Evolutionary conservation across 2,888 invertebrate genomes (phyloP).

Genomic region (Incurvaria masculella): DNA sequence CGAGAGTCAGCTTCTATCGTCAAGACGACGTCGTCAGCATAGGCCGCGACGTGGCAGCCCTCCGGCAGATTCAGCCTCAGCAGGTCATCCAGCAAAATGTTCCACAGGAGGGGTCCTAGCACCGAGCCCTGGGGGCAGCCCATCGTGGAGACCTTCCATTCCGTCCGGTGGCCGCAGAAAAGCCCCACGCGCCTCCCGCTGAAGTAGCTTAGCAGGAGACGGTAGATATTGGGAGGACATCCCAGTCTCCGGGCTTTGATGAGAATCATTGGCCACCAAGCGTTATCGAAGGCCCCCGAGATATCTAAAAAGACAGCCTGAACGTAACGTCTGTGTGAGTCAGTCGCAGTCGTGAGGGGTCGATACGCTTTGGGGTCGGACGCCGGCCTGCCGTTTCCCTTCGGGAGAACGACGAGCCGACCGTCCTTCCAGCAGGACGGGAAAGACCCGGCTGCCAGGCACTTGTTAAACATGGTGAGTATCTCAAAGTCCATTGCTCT

Average conservation of each 20-base stretch:
- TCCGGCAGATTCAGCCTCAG: neutral
- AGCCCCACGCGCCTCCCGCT: conserved; percentile 1
- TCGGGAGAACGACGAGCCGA: conserved; percentile 7
- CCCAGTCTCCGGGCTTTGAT: conserved; percentile 17
- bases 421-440: conserved; percentile 11
- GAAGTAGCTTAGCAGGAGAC: conserved; percentile 7
- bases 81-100: conserved; percentile 4
- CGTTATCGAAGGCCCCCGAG: conserved; percentile 22
- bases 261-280: conserved; percentile 25
- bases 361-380: conserved; percentile 1
- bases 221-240: conserved; percentile 10
- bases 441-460: conserved; percentile 1
- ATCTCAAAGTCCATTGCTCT: neutral
- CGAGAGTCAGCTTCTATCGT: neutral
- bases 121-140: conserved; percentile 12
- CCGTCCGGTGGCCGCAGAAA: neutral
- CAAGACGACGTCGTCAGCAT: neutral
- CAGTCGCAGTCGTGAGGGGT: neutral
- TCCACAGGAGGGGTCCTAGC: conserved; percentile 9
- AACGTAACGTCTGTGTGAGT: conserved; percentile 15
- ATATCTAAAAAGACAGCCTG: conserved; percentile 21
- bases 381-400: conserved; percentile 10
- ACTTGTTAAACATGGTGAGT: neutral
- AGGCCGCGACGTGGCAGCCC: neutral
- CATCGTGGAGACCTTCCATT: conserved; percentile 7